Percentiles rank a stretch among this genome's conserved stretches.
Evolutionary conservation across 2,113 vertebrate genomes (phyloP).

Genomic region (Crotalus helleri): DNA sequence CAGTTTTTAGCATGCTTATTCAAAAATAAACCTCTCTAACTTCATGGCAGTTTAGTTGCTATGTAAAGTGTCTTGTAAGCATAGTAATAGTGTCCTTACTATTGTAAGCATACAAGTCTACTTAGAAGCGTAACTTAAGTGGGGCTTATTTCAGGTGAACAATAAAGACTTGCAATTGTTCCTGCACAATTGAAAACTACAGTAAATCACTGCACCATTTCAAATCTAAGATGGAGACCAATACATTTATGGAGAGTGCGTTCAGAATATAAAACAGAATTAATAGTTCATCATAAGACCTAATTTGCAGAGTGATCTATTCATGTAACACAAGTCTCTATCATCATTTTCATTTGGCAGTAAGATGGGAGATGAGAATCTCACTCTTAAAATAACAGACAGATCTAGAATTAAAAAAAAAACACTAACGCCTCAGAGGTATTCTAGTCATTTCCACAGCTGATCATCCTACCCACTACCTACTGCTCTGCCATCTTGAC

Average conservation of each 20-base stretch:
- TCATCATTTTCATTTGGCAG: background rate
- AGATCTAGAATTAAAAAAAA: background rate
- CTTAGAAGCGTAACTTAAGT: background rate
- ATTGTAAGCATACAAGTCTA: background rate
- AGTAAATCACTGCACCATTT: background rate
- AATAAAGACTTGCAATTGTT: background rate
- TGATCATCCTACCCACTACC: too few relatives aligned
- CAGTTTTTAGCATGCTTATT: background rate
- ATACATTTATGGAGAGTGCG: background rate
- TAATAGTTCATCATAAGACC: background rate
- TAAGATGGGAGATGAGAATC: background rate
- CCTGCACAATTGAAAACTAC: background rate
- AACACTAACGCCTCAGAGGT: background rate
- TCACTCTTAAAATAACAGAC: background rate
- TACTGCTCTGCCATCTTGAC: background rate
- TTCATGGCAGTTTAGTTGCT: background rate
- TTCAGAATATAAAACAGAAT: background rate
- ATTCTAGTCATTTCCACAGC: background rate
- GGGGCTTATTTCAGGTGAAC: background rate
- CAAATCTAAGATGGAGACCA: background rate
- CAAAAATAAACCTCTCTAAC: background rate
- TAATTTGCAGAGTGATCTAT: background rate
- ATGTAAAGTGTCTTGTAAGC: background rate
- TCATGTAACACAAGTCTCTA: background rate
- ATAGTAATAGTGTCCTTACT: background rate